phyloP scores from a whole-genome alignment of 2,888 invertebrate genomes.

The Cantharis nigra region DNA sequence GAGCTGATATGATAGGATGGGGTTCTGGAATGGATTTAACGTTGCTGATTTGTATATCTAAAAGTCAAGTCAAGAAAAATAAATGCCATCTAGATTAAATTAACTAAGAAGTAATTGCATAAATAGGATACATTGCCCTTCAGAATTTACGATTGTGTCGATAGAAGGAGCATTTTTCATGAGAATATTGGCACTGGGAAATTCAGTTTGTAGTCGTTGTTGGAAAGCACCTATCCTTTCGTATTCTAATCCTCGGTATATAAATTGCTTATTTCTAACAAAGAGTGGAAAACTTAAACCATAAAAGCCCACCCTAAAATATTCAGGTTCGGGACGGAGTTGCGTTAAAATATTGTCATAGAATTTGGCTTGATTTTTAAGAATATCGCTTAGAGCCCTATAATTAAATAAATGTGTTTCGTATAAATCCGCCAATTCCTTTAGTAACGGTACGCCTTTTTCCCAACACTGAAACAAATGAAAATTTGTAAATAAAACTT shows the following conservation, averaged over 20 bases:
- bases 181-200: conserved; percentile 91
- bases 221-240: conserved; percentile 94
- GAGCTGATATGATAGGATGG: conserved; percentile 55
- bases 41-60: conserved; percentile 91
- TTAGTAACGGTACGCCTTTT: conserved; percentile 89
- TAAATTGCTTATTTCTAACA: conserved; percentile 91
- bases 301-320: conserved; percentile 94
- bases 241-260: conserved; percentile 94
- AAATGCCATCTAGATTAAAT: background rate
- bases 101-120: background rate
- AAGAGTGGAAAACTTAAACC: conserved; percentile 93
- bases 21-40: conserved; percentile 86
- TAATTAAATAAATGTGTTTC: conserved; percentile 88
- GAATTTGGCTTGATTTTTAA: conserved; percentile 87
- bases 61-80: background rate
- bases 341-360: conserved; percentile 89
- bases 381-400: conserved; percentile 80
- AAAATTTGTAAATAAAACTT: no score
- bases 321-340: conserved; percentile 89
- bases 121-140: conserved; percentile 76
- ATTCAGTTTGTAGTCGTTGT: conserved; percentile 89
- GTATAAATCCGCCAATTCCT: conserved; percentile 85
- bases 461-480: conserved; percentile 81
- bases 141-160: conserved; percentile 81
- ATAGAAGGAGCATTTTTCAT: conserved; percentile 92